Conservation (phyloP, 1,140 invertebrate genomes). For the Eriocheir sinensis region DNA sequence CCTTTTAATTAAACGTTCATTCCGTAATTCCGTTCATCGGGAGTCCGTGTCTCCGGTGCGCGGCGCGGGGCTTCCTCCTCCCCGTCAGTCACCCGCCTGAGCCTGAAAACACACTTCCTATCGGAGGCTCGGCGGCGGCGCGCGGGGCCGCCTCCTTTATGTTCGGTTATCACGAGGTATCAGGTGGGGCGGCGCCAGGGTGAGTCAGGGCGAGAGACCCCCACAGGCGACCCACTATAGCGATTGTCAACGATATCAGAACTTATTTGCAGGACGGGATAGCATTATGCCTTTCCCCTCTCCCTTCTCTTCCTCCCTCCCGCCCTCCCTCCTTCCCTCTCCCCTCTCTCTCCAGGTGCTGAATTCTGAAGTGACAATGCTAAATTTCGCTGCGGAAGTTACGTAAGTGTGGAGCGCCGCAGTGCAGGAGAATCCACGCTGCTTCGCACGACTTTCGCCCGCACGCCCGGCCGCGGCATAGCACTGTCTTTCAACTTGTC, state of each 20-base stretch:
- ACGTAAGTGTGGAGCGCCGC: not conserved
- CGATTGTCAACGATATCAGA: slow-evolving; percentile 50
- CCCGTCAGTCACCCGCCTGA: not conserved
- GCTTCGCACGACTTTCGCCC: slow-evolving; percentile 7
- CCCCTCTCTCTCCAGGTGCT: slow-evolving; percentile 41
- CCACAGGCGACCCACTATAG: slow-evolving; percentile 28
- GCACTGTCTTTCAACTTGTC: slow-evolving; percentile 44
- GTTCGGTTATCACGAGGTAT: not conserved
- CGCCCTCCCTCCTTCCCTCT: not conserved
- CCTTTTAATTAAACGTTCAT: not conserved
- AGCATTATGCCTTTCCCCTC: slow-evolving; percentile 15
- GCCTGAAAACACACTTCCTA: slow-evolving; percentile 14
- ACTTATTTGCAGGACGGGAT: slow-evolving; percentile 33
- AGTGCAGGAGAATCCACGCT: not conserved
- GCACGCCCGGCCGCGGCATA: not conserved
- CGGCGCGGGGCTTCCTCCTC: not conserved
- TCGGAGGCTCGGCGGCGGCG: slow-evolving; percentile 7
- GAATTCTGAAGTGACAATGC: slow-evolving; percentile 68
- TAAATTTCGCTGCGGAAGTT: slow-evolving; percentile 45
- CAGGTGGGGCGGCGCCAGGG: not conserved
- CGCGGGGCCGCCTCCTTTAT: not conserved
- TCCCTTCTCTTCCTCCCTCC: too few species aligned
- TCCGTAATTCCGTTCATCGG: not conserved
- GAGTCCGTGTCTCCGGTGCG: not conserved
- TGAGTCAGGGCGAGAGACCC: not conserved